phyloP scores from a whole-genome alignment of 2,888 invertebrate species.

The Cheilosia impressa region DNA sequence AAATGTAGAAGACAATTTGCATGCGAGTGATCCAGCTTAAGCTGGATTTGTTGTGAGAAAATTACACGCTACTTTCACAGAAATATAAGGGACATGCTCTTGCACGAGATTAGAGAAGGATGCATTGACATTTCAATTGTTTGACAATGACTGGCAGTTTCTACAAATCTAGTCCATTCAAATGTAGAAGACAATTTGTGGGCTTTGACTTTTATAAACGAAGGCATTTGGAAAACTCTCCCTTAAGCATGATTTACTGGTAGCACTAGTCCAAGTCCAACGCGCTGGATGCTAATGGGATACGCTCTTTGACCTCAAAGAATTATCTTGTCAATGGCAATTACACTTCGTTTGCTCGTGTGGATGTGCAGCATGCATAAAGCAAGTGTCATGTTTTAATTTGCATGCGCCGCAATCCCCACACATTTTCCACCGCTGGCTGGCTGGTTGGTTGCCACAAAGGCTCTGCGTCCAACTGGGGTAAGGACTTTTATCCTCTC shows the following conservation, averaged over 20 bases:
- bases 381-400: conserved; percentile 65
- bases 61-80: too few relatives aligned
- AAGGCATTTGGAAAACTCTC: conserved; percentile 1
- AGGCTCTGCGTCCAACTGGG: conserved; percentile 30
- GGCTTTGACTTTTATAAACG: too few relatives aligned
- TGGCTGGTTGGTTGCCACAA: neutral
- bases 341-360: conserved; percentile 45
- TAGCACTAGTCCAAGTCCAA: conserved; percentile 9
- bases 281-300: conserved; percentile 33
- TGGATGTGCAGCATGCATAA: conserved; percentile 20
- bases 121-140: too few relatives aligned
- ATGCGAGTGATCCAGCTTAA: too few relatives aligned
- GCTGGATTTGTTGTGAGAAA: too few relatives aligned
- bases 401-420: conserved; percentile 60
- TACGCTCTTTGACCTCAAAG: conserved; percentile 58
- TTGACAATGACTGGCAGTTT: too few relatives aligned
- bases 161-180: too few relatives aligned
- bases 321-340: conserved; percentile 68
- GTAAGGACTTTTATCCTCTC: conserved; percentile 49
- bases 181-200: too few relatives aligned
- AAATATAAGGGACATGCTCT: too few relatives aligned
- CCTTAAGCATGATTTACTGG: conserved; percentile 20
- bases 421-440: conserved; percentile 9
- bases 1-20: too few relatives aligned
- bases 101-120: too few relatives aligned